Base-by-base conservation (phyloP, 2,113 vertebrate species). In the Pseudolaguvia tuberculata region DNA sequence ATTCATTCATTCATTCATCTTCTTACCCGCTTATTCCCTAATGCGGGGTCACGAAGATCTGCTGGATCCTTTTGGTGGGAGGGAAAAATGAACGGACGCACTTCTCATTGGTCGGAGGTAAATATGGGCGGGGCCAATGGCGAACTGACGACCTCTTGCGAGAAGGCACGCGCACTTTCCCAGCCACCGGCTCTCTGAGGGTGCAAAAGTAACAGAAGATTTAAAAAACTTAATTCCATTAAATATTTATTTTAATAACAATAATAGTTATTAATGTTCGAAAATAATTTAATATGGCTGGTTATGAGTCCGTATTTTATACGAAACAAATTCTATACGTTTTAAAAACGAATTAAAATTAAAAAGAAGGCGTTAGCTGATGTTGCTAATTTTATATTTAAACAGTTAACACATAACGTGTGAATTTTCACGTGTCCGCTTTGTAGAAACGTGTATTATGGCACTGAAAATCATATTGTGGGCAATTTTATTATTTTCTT, bases 31-130 rank as follows among this genome's bases (percentile, higher is more conserved):
- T n/a, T n/a, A n/a, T n/a, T n/a, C n/a, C n/a, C n/a, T n/a, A n/a
- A n/a, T n/a, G n/a, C n/a, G n/a, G n/a, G n/a, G n/a, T n/a, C n/a
- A n/a, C n/a, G n/a, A n/a, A n/a, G n/a, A n/a, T n/a, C n/a, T n/a
- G n/a, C n/a, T n/a, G n/a, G n/a, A n/a, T n/a, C n/a, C n/a, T 8
- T 9, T 12, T 20, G 29, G 57, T 76, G 66, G 75, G 66, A 21
- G 67, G 52, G 52, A 45, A 3, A n/a, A 18, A 10, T 1, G 2
- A 7, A 12, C n/a, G 39, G 75, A 77, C 71, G 1, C 5, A 6
- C 75, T 61, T 29, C 0, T 80, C 58, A 88, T 90, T 89, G 89
- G 88, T 31, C 62, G 5, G 62, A 20, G 69, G 48, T 35, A 12
- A 3, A 6, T 18, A 42, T 63, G 81, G 89, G 89, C 83, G 87